Conservation (phyloP, 2,888 invertebrate genomes). For the Nomada lathburiana region DNA sequence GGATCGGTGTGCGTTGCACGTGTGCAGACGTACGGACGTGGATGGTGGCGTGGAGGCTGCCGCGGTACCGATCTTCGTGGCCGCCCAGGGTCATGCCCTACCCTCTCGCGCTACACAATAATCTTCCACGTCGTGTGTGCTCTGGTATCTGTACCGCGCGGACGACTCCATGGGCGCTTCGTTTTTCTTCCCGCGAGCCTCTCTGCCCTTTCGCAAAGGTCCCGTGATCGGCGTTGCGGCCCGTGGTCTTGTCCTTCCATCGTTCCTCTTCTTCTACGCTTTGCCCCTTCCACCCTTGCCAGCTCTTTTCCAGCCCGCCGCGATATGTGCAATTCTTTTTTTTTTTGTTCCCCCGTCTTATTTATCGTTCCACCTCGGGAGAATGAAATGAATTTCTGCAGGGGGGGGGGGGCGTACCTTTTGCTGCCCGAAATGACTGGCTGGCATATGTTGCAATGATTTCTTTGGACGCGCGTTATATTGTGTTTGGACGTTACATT, state of each 20-base stretch:
- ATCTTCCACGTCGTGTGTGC: slow-evolving; percentile 77
- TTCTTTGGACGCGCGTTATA: not conserved
- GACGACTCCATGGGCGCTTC: slow-evolving; percentile 62
- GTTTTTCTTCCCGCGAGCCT: slow-evolving; percentile 39
- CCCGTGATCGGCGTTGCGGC: slow-evolving; percentile 62
- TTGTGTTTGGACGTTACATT: not conserved
- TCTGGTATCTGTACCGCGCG: slow-evolving; percentile 74
- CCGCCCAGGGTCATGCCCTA: slow-evolving; percentile 83
- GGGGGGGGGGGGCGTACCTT: too few relatives aligned
- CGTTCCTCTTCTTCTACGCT: slow-evolving; percentile 34
- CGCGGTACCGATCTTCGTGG: slow-evolving; percentile 77
- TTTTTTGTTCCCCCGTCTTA: not conserved
- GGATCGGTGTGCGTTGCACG: slow-evolving; percentile 61
- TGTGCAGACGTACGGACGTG: slow-evolving; percentile 54
- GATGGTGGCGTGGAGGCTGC: slow-evolving; percentile 64
- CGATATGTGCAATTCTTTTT: not conserved
- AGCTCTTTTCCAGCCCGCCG: not conserved
- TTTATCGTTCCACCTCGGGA: not conserved
- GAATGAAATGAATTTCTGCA: not conserved
- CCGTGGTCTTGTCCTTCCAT: slow-evolving; percentile 52
- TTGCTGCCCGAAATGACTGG: not conserved
- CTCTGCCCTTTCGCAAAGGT: slow-evolving; percentile 59
- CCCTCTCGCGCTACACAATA: slow-evolving; percentile 80
- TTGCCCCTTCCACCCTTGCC: slow-evolving; percentile 4
- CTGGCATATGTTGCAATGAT: not conserved